Conservation (phyloP, 1,140 invertebrate species). For the Proctacanthus coquilletti region DNA sequence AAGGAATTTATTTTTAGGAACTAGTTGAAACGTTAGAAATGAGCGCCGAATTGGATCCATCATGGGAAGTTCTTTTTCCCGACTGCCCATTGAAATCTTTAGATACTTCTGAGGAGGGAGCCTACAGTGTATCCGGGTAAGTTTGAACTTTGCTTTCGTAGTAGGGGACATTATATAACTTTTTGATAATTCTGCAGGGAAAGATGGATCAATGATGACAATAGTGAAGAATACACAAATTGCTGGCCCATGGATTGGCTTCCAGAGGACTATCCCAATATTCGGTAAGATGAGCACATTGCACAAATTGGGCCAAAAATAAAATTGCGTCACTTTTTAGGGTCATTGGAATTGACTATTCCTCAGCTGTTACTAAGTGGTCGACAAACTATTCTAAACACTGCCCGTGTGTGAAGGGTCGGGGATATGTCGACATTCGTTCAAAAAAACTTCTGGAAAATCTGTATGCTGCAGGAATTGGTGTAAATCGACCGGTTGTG, state of each 20-base stretch:
- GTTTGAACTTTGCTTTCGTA: too few species aligned
- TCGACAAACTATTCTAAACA: constrained; percentile 26
- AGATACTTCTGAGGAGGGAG: constrained; percentile 15
- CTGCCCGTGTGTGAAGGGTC: constrained; percentile 31
- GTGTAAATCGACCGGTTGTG: constrained; percentile 45
- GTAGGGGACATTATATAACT: too few species aligned
- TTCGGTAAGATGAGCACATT: constrained; percentile 8
- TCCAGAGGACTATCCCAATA: constrained; percentile 39
- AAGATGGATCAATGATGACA: constrained; percentile 26
- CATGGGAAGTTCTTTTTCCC: constrained; percentile 29
- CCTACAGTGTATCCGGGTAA: constrained; percentile 20
- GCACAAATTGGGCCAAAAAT: background rate
- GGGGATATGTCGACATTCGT: constrained; percentile 38
- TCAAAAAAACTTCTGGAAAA: constrained; percentile 44
- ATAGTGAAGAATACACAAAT: constrained; percentile 32
- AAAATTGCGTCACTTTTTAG: constrained; percentile 6
- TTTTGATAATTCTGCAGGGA: too few species aligned
- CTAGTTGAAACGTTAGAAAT: constrained; percentile 20
- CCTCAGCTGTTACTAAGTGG: constrained; percentile 28
- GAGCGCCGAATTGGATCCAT: constrained; percentile 19
- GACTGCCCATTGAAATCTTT: constrained; percentile 21
- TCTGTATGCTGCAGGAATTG: constrained; percentile 46
- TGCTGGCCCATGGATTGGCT: constrained; percentile 74
- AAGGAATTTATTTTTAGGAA: constrained; percentile 12
- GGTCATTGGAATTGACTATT: constrained; percentile 28